phyloP scores from a whole-genome alignment of 2,888 invertebrate genomes.

The Aspidapion aeneum region DNA sequence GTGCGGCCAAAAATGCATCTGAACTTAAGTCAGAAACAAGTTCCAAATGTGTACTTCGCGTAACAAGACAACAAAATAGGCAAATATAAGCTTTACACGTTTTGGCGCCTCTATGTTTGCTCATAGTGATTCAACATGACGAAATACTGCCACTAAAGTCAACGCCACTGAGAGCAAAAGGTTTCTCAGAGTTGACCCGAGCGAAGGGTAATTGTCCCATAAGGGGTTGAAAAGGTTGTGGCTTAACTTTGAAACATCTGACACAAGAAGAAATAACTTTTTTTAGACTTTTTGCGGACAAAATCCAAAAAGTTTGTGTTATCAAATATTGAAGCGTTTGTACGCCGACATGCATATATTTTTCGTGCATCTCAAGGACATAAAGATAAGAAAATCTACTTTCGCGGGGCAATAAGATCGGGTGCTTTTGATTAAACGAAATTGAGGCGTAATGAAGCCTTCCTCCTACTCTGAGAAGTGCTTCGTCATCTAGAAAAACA shows the following conservation, averaged over 20 bases:
- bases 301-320: not conserved
- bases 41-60: not conserved
- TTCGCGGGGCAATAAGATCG: no score
- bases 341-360: no score
- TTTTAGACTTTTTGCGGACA: not conserved
- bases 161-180: not conserved
- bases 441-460: no score
- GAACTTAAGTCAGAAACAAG: not conserved
- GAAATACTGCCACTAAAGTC: not conserved
- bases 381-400: no score
- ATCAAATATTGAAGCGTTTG: not conserved
- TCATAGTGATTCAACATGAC: no score
- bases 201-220: not conserved
- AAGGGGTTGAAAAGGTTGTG: not conserved
- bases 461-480: not conserved
- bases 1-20: slow-evolving; percentile 26
- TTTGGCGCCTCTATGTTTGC: no score
- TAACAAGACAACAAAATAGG: not conserved
- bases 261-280: not conserved
- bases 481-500: not conserved
- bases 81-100: no score
- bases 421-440: no score
- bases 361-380: no score
- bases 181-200: not conserved
- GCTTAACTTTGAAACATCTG: not conserved